Percentiles rank a stretch among this genome's conserved stretches.
Conservation (phyloP, 2,113 vertebrate species). For the Oreochromis spilurus region DNA sequence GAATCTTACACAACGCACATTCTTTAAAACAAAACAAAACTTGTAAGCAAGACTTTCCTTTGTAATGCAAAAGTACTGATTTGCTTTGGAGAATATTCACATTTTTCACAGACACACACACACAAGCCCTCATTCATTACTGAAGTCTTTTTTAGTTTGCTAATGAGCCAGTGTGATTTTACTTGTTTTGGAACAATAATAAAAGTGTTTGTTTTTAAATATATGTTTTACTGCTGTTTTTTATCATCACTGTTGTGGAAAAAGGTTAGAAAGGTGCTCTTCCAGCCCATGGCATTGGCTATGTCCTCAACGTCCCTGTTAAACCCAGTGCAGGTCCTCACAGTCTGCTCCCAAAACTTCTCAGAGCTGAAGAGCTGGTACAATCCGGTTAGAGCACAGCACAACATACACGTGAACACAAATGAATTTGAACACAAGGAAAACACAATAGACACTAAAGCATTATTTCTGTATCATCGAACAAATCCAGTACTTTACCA, state of each 20-base stretch:
- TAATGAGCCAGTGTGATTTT: not conserved
- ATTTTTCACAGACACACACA: not conserved
- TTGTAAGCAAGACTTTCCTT: not conserved
- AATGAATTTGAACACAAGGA: not conserved
- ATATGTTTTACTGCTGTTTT: not conserved
- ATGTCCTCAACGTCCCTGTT: conserved; percentile 67
- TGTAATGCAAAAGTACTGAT: not conserved
- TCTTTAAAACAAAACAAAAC: not conserved
- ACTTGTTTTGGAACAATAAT: not conserved
- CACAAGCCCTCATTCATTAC: not conserved
- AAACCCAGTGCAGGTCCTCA: conserved; percentile 48
- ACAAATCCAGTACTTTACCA: not conserved
- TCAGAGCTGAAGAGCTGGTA: conserved; percentile 69
- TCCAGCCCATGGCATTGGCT: conserved; percentile 68
- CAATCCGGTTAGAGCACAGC: not conserved
- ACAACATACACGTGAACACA: not conserved
- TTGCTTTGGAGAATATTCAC: not conserved
- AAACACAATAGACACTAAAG: not conserved
- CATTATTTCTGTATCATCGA: not conserved
- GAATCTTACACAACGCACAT: not conserved
- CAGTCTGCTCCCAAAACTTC: conserved; percentile 69
- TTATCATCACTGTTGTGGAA: not conserved
- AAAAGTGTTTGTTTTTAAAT: not conserved
- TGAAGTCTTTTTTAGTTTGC: not conserved
- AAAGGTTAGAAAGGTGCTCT: conserved; percentile 64